Evolutionary conservation across 2,888 invertebrate species (phyloP), one percentile per base, ranked within the genome.

Genomic region (Falcaria lacertinaria): DNA sequence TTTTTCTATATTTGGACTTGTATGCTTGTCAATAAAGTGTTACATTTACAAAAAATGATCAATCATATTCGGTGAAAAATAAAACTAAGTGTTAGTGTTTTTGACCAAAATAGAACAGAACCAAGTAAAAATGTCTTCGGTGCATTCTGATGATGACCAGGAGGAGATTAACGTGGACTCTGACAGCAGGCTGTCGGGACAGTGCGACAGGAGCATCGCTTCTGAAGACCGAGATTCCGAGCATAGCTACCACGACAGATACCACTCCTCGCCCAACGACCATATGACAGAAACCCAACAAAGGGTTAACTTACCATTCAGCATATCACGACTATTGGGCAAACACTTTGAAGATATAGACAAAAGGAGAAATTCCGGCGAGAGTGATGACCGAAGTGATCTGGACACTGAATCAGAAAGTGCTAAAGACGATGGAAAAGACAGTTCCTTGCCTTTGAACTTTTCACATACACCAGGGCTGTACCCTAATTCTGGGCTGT

Each of bases 301-400:
- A 50, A 90, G 90, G 64, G 91, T 91, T 36, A 90, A 91, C 34
- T 69, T 95, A 58, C 94, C 95, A 45, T 95, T 95, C 86, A 95
- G 95, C 80, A 95, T 95, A 90, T 95, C 95, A 28, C 91, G 95
- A 66, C 89, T 95, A 64, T 84, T 95, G 67, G 94, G 94, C n/a
- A 94, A 94, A 80, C 93, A 93, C 54, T 93, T 93, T 59, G 94
- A 93, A 55, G 92, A 93, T 41, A 90, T 91, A 64, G 90, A 90
- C 32, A 89, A 89, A 52, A 78, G 89, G 44, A 70, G 90, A 52
- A 78, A 87, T 72, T 89, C 90, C 0, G 73, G 90, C 17, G 90
- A 89, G 51, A 88, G 88, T 80, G 87, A 88, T 22, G 87, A 87
- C 42, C 78, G 90, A 45, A 89, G 90, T 77, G 89, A 85, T 47